Percentiles rank a stretch among this genome's conserved stretches.
Conservation (phyloP, 2,797 vertebrate genomes). For the Malacoctenus gilli region DNA sequence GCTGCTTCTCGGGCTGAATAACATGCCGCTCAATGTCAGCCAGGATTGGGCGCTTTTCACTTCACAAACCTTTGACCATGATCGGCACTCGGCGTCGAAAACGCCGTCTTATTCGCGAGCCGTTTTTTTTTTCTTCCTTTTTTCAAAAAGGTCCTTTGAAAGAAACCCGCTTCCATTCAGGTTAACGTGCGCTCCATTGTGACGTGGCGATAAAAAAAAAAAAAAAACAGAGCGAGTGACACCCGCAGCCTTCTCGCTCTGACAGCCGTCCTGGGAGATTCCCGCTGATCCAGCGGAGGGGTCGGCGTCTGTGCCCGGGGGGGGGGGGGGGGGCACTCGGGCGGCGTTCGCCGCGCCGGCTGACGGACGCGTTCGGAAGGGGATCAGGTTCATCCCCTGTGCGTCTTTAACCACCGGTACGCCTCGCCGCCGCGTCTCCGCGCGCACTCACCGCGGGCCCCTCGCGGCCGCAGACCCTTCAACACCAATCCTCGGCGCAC, state of each 20-base stretch:
- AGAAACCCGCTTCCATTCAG: not conserved
- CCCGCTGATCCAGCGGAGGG: conserved; percentile 12
- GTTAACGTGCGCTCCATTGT: not conserved
- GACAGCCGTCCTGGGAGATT: conserved; percentile 7
- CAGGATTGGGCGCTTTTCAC: conserved; percentile 6
- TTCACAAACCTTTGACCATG: conserved; percentile 1
- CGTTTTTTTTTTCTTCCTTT: too few species aligned
- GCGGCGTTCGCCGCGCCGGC: not conserved
- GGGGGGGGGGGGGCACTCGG: conserved; percentile 25
- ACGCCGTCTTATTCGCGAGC: not conserved
- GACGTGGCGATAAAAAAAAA: not conserved
- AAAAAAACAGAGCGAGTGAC: too few species aligned
- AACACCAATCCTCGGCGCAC: conserved; percentile 24
- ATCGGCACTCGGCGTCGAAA: conserved; percentile 3
- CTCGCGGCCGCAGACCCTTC: conserved; percentile 37
- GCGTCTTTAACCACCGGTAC: conserved; percentile 12
- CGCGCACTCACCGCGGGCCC: conserved; percentile 8
- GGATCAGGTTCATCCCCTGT: not conserved
- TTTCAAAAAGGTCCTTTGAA: conserved; percentile 2
- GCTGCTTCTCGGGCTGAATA: conserved; percentile 11
- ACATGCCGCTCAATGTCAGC: conserved; percentile 9
- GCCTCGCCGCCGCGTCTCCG: conserved; percentile 12
- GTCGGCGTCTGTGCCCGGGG: conserved; percentile 12
- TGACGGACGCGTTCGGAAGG: conserved; percentile 12
- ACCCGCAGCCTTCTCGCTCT: conserved; percentile 12